These are phyloP conservation scores for Semicossyphus pulcher DNA, from an alignment of 2,113 vertebrate species.

Conservation along the genomic window DNA sequence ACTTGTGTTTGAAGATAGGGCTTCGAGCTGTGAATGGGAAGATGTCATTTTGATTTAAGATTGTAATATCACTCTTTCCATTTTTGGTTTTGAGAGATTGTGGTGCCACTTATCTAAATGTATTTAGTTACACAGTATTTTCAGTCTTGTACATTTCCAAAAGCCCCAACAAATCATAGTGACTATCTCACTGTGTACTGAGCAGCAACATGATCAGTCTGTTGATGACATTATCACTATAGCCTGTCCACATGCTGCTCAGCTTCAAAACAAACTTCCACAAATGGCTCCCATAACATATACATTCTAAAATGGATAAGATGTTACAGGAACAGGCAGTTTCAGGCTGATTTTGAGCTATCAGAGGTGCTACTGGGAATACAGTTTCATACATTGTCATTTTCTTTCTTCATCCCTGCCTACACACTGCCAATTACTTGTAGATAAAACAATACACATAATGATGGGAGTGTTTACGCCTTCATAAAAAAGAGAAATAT, in stretches of 20 bases:
- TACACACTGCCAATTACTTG: constrained; percentile 47
- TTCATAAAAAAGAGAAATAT: constrained; percentile 46
- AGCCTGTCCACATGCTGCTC: neutral
- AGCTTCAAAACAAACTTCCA: neutral
- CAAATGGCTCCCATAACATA: neutral
- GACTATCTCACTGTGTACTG: neutral
- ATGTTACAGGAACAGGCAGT: constrained; percentile 8
- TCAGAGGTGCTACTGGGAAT: constrained; percentile 18
- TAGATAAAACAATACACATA: constrained; percentile 58
- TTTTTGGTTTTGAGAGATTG: neutral
- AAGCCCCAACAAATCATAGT: neutral
- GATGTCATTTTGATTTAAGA: neutral
- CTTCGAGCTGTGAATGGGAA: neutral
- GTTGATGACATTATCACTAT: neutral
- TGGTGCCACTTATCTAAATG: neutral
- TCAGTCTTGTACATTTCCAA: neutral
- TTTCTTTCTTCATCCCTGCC: constrained; percentile 47
- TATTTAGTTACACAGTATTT: neutral
- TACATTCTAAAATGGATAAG: neutral
- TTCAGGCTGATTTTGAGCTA: constrained; percentile 5
- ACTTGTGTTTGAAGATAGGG: neutral
- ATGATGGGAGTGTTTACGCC: constrained; percentile 55
- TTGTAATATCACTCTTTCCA: neutral
- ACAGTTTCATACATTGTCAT: constrained; percentile 22
- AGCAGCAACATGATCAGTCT: neutral